Percentiles rank a stretch among this genome's conserved stretches.
phyloP scores from a whole-genome alignment of 2,113 vertebrate genomes.

The Xenotilapia leptura region DNA sequence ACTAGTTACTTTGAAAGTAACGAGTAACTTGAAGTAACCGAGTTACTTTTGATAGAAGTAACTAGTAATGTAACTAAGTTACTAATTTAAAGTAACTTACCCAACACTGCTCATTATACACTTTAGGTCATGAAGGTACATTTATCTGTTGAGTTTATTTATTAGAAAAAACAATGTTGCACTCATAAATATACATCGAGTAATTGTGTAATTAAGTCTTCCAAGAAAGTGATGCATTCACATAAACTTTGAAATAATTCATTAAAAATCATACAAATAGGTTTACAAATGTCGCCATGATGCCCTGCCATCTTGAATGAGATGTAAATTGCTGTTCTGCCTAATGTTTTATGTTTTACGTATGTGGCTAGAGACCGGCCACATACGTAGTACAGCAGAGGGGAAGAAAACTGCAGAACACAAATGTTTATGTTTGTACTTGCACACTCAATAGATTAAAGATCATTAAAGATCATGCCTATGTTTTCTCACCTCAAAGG shows the following conservation, averaged over 20 bases:
- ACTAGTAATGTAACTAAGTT: too few relatives aligned
- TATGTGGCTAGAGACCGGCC: background rate
- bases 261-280: background rate
- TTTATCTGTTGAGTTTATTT: background rate
- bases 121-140: background rate
- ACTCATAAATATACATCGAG: background rate
- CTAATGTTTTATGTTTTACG: background rate
- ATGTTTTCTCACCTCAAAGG: background rate
- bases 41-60: too few relatives aligned
- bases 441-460: background rate
- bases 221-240: background rate
- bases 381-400: rapidly evolving
- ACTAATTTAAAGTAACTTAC: too few relatives aligned
- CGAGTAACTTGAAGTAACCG: background rate
- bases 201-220: background rate
- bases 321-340: background rate
- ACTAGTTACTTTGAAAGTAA: background rate
- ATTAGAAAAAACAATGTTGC: background rate
- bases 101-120: background rate
- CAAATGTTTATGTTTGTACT: background rate
- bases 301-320: background rate
- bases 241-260: background rate
- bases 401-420: background rate
- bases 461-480: background rate
- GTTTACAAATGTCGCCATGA: background rate